Percentiles rank a stretch among this genome's conserved stretches.
These are phyloP conservation scores for Genyomyrus donnyi DNA, from an alignment of 2,113 vertebrate species.

Conservation along the genomic window DNA sequence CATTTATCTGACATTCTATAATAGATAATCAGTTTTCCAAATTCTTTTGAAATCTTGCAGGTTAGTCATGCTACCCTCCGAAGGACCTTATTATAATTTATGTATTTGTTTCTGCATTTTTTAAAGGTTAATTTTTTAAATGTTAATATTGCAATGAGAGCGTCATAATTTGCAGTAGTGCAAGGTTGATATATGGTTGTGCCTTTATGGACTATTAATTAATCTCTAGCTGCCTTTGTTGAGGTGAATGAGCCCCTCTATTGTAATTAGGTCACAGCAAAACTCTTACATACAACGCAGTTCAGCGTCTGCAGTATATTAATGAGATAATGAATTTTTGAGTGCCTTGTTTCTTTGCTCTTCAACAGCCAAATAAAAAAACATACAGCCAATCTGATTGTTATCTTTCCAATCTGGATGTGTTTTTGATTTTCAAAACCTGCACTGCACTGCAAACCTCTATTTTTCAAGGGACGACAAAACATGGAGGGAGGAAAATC, in stretches of 20 bases:
- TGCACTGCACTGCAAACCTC: neutral
- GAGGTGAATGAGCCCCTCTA: neutral
- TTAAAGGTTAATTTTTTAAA: neutral
- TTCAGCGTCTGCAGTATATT: neutral
- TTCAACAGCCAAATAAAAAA: neutral
- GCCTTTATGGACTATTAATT: neutral
- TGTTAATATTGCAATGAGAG: neutral
- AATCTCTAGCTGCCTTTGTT: neutral
- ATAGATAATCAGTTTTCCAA: neutral
- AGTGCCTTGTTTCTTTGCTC: neutral
- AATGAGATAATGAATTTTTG: conserved; percentile 4
- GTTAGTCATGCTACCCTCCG: neutral
- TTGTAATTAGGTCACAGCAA: neutral
- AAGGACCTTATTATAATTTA: neutral
- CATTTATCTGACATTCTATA: neutral
- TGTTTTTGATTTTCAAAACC: neutral
- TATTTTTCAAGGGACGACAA: neutral
- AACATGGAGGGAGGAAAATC: neutral
- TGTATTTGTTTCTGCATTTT: neutral
- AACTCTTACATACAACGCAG: neutral
- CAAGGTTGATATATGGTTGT: neutral
- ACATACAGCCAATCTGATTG: neutral
- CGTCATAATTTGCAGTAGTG: neutral
- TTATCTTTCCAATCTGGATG: neutral
- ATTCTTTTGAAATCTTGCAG: neutral